Percentiles rank a stretch among this genome's conserved stretches.
Conservation (phyloP, 2,113 vertebrate species). For the Opisthocomus hoazin region DNA sequence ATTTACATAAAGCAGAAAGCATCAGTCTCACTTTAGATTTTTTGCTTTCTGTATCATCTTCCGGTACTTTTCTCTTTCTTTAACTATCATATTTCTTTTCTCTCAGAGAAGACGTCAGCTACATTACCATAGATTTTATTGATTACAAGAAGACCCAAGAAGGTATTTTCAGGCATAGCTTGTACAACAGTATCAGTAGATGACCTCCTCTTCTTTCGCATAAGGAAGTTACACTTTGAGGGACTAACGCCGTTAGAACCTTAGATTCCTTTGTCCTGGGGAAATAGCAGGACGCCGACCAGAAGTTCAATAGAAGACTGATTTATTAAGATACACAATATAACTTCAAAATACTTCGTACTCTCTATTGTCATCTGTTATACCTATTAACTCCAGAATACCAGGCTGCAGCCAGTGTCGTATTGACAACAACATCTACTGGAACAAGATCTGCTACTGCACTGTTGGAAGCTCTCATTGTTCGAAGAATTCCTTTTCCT, state of each 20-base stretch:
- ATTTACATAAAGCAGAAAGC: background rate
- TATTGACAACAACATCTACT: conserved; percentile 94
- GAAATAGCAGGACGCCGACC: background rate
- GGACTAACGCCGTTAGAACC: background rate
- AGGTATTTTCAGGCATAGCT: background rate
- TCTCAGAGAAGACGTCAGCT: background rate
- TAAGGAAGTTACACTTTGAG: background rate
- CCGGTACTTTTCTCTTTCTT: background rate
- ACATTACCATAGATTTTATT: background rate
- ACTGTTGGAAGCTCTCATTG: conserved; percentile 92
- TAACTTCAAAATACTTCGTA: background rate
- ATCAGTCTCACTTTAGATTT: background rate
- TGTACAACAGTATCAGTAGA: background rate
- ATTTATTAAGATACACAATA: background rate
- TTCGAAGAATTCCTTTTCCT: conserved; percentile 97
- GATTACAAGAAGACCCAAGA: background rate
- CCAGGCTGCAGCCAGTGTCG: conserved; percentile 91
- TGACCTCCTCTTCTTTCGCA: background rate
- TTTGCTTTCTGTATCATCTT: background rate
- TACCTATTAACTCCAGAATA: conserved; percentile 90
- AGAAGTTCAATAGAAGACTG: background rate
- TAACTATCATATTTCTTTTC: background rate
- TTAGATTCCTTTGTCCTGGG: background rate
- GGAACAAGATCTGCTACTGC: conserved; percentile 95
- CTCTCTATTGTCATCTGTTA: conserved; percentile 66